Conservation (phyloP, 2,113 vertebrate species). For the Tenebrosternarchus preto region DNA sequence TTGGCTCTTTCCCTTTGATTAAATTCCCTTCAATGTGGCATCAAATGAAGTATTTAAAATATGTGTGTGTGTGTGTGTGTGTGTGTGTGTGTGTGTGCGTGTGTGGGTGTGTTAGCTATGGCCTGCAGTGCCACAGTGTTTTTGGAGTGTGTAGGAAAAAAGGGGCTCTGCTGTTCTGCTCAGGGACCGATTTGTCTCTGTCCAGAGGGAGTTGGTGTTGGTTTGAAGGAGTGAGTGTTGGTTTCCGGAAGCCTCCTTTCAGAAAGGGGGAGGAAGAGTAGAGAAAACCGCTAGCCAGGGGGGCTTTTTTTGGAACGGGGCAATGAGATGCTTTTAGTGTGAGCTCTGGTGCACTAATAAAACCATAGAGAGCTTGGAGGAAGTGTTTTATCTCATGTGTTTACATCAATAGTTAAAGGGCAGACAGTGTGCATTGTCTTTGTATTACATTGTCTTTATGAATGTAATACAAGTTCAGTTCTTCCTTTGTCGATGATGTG, state of each 20-base stretch:
- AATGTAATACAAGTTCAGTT: background rate
- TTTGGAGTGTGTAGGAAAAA: background rate
- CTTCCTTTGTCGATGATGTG: slow-evolving; percentile 1
- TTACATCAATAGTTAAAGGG: background rate
- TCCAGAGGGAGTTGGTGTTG: slow-evolving; percentile 24
- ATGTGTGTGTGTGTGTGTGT: too few species aligned
- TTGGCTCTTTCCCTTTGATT: too few species aligned
- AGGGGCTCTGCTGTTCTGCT: slow-evolving; percentile 18
- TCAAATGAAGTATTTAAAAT: too few species aligned
- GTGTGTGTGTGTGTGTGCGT: background rate
- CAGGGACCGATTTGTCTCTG: slow-evolving; percentile 1
- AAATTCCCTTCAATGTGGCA: too few species aligned
- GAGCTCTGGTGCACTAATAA: background rate
- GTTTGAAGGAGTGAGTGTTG: slow-evolving; percentile 36
- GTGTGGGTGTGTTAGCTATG: background rate
- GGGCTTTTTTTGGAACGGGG: slow-evolving; percentile 14
- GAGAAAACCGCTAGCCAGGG: background rate
- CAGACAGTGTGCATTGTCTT: background rate
- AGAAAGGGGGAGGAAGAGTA: slow-evolving; percentile 2
- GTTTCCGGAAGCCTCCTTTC: slow-evolving; percentile 15
- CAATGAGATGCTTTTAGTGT: slow-evolving; percentile 23
- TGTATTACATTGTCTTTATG: background rate
- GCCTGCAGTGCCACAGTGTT: background rate
- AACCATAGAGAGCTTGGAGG: background rate
- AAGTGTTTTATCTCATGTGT: background rate